These are phyloP conservation scores for Isoperla grammatica DNA, from an alignment of 2,888 invertebrate species.

Conservation along the genomic window DNA sequence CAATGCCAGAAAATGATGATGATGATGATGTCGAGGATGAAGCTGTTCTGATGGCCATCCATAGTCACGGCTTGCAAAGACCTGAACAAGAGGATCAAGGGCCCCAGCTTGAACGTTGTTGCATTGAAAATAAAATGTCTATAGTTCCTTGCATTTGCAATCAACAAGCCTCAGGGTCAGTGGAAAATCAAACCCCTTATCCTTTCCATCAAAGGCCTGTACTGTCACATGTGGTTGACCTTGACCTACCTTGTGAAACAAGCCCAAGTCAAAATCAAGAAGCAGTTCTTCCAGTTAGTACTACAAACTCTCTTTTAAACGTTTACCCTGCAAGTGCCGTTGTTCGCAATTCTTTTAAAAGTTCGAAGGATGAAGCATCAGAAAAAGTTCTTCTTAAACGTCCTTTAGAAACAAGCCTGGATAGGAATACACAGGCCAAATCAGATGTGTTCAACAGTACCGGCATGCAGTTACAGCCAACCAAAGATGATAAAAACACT, in stretches of 20 bases:
- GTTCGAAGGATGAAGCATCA: background rate
- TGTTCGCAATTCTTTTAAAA: background rate
- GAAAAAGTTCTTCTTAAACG: background rate
- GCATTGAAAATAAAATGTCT: background rate
- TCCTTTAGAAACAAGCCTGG: background rate
- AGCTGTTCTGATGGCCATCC: constrained; percentile 69
- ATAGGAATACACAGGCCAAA: background rate
- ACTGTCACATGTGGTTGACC: background rate
- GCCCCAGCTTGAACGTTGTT: background rate
- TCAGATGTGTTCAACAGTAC: background rate
- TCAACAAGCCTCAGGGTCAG: background rate
- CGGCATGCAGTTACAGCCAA: background rate
- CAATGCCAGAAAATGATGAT: background rate
- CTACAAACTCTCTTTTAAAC: background rate
- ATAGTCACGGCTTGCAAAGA: constrained; percentile 60
- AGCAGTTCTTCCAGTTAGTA: background rate
- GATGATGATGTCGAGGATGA: constrained; percentile 58
- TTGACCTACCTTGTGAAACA: background rate
- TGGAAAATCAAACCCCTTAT: constrained; percentile 5
- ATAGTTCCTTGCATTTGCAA: background rate
- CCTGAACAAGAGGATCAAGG: constrained; percentile 27
- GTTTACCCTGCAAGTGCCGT: background rate
- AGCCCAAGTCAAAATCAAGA: background rate
- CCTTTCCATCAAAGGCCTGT: constrained; percentile 24
- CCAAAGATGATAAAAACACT: constrained; percentile 3